Evolutionary conservation across 2,888 invertebrate species (phyloP).

Genomic region (Rhogogaster chlorosoma): DNA sequence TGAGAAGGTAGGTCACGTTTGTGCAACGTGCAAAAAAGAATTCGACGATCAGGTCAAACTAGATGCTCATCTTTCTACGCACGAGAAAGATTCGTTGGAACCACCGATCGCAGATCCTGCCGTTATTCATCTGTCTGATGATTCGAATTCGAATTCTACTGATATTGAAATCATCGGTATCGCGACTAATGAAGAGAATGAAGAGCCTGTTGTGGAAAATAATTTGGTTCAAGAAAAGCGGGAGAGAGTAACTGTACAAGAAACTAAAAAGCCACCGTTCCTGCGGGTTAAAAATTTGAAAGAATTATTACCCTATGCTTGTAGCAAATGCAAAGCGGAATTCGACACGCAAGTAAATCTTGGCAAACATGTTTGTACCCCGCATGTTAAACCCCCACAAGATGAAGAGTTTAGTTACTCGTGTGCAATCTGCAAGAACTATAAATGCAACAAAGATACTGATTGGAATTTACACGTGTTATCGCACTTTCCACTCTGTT

Average conservation of each 20-base stretch:
- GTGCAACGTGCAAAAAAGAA: neutral
- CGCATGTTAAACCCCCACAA: neutral
- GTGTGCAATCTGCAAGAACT: neutral
- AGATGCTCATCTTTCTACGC: neutral
- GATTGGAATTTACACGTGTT: slow-evolving; percentile 34
- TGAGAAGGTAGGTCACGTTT: neutral
- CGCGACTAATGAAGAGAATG: neutral
- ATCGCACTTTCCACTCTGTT: neutral
- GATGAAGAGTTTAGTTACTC: neutral
- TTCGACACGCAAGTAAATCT: slow-evolving; percentile 26
- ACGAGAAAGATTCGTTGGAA: neutral
- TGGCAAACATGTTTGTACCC: slow-evolving; percentile 12
- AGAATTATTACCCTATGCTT: slow-evolving; percentile 29
- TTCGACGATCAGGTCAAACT: neutral
- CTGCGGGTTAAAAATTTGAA: slow-evolving; percentile 39
- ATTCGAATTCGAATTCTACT: slow-evolving; percentile 27
- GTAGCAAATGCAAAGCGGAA: slow-evolving; percentile 36
- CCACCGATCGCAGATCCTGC: neutral
- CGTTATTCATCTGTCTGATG: slow-evolving; percentile 13
- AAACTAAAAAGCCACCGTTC: neutral
- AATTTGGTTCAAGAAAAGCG: neutral
- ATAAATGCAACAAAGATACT: neutral
- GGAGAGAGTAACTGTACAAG: neutral
- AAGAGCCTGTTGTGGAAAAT: neutral
- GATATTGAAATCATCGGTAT: neutral